phyloP scores from a whole-genome alignment of 2,797 vertebrate species.

The Melanotaenia trifasciata region DNA sequence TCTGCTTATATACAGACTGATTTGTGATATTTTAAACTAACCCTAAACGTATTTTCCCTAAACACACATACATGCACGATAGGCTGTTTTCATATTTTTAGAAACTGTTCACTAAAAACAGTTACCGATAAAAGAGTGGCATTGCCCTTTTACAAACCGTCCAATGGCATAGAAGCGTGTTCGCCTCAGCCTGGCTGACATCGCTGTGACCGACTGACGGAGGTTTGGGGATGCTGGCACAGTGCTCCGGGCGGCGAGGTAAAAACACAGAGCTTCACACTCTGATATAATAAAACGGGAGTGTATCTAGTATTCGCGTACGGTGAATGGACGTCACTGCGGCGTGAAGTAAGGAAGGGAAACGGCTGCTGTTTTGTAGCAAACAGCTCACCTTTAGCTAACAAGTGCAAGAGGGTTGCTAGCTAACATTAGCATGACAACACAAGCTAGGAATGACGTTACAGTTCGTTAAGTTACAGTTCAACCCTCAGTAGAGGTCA shows the following conservation, averaged over 20 bases:
- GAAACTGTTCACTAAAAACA: background rate
- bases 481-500: conserved; percentile 28
- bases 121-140: conserved; percentile 22
- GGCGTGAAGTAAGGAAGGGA: background rate
- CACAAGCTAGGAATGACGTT: background rate
- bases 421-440: conserved; percentile 57
- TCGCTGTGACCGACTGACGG: conserved; percentile 16
- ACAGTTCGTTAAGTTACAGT: conserved; percentile 28
- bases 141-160: conserved; percentile 65
- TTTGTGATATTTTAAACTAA: background rate
- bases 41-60: background rate
- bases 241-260: conserved; percentile 48
- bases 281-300: no score
- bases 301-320: background rate
- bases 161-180: conserved; percentile 25
- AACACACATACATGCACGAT: background rate
- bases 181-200: conserved; percentile 5
- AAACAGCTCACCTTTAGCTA: conserved; percentile 30
- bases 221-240: conserved; percentile 49
- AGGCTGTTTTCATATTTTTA: background rate
- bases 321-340: background rate
- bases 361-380: conserved; percentile 12
- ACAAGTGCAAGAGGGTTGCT: background rate
- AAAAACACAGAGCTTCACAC: conserved; percentile 7
- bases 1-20: background rate